These are phyloP conservation scores for Coenonympha arcania DNA, from an alignment of 2,888 invertebrate genomes.

Conservation along the genomic window DNA sequence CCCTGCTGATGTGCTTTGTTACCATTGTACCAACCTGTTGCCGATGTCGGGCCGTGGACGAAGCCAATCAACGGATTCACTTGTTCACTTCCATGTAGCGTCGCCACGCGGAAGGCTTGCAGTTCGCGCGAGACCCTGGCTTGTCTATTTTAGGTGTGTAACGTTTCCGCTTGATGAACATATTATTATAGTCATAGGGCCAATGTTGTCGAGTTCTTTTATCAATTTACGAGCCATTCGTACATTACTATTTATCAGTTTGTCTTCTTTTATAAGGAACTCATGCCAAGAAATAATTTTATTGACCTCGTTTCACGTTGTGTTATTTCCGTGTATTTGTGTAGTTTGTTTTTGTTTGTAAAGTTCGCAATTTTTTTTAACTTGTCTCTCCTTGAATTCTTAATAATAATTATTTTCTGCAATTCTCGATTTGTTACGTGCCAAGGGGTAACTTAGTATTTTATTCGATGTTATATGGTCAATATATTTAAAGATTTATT, in stretches of 20 bases:
- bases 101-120: constrained; percentile 52
- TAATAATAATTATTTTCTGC: neutral
- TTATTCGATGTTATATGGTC: too few species aligned
- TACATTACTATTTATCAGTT: constrained; percentile 17
- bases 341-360: constrained; percentile 31
- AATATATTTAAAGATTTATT: too few species aligned
- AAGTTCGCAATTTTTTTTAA: constrained; percentile 2
- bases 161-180: constrained; percentile 49
- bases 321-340: constrained; percentile 41
- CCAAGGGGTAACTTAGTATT: neutral
- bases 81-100: constrained; percentile 48
- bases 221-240: constrained; percentile 20
- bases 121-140: constrained; percentile 53
- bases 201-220: constrained; percentile 31
- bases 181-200: neutral
- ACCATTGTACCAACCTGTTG: constrained; percentile 40
- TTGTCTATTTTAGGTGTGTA: constrained; percentile 62
- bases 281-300: constrained; percentile 38
- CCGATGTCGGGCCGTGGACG: constrained; percentile 16
- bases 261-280: constrained; percentile 34
- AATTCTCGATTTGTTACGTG: constrained; percentile 16
- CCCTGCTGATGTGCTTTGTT: constrained; percentile 36
- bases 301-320: constrained; percentile 44
- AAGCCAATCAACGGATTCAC: too few species aligned
- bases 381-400: constrained; percentile 11